A percentile compares a stretch with the other conserved stretches of the same genome.
These are phyloP conservation scores for Pollicipes pollicipes DNA, from an alignment of 1,140 invertebrate species.

Conservation along the genomic window DNA sequence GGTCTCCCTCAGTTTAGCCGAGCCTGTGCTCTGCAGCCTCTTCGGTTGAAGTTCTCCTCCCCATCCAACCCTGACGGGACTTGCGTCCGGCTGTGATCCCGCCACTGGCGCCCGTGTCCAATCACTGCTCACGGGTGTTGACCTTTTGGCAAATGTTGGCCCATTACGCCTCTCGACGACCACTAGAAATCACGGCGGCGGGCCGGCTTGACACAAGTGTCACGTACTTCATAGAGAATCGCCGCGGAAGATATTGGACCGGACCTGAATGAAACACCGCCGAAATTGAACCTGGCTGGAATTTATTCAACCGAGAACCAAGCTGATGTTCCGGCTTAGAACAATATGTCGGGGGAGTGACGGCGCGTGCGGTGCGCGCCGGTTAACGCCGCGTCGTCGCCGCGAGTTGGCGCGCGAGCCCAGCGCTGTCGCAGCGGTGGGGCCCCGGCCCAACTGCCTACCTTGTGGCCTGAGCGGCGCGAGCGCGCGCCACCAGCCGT, in stretches of 20 bases:
- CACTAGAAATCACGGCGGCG: neutral
- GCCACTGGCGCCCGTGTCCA: too few species aligned
- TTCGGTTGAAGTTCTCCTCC: too few species aligned
- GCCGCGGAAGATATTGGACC: neutral
- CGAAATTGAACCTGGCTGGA: neutral
- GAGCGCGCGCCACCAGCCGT: neutral
- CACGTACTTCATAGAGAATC: conserved; percentile 1
- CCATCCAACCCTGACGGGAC: too few species aligned
- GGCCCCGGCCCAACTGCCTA: too few species aligned
- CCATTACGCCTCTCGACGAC: neutral
- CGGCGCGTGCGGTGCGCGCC: too few species aligned
- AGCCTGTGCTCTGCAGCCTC: too few species aligned
- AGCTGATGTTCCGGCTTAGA: neutral
- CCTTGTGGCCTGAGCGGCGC: neutral
- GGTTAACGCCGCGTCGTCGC: too few species aligned
- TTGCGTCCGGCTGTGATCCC: too few species aligned
- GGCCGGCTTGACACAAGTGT: neutral
- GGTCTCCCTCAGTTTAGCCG: too few species aligned
- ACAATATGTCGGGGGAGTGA: neutral
- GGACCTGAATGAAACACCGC: neutral
- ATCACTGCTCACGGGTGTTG: neutral
- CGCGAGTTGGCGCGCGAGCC: too few species aligned
- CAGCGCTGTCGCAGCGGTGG: too few species aligned
- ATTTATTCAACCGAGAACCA: neutral
- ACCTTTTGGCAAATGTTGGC: conserved; percentile 1